Base-by-base conservation (phyloP, 1,140 invertebrate genomes). In the Hyles euphorbiae region DNA sequence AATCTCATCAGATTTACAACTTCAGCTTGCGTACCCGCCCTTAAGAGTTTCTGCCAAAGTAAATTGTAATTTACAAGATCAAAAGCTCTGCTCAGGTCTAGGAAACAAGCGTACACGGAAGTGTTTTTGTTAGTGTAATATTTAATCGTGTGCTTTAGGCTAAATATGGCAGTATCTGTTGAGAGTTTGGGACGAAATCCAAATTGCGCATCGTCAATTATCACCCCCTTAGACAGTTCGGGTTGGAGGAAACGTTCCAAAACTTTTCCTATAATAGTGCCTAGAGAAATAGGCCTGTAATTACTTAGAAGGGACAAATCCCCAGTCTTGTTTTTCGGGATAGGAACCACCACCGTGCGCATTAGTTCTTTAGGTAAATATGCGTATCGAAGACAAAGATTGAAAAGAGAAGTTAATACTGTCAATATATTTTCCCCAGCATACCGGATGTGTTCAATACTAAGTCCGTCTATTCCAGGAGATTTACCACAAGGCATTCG, bases 171-270 rank as follows among this genome's bases (percentile, higher is more conserved):
- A 7, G 33, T 10, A n/a, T 53, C 34, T 22, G 51, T 53, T 10
- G 51, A 53, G 7, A 53, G 34, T 53, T n/a, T 5, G 4, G 33
- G 51, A 32, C n/a, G 51, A 53, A 53, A 53, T 3, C 51, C 51
- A 36, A 53, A 53, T 10, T 53, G 51, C 3, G 51, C 33, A n/a
- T 53, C 51, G 7, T 53, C 8, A n/a, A 53, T 10, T n/a, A 34
- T 10, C 11, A 53, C 4, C 7, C n/a, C 4, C 34, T 53, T 53
- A 3, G 8, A 3, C n/a, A 53, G 11, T 3, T n/a, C 9, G 3
- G 8, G 10, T 10, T 53, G 32, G n/a, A 53, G 34, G 32, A 53
- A 36, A 36, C 51, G 8, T 32, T 53, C 51, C 5, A 53, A 40
- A 10, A 53, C n/a, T 9, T 53, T 53, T 10, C 32, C 51, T n/a